Evolutionary conservation across 2,113 vertebrate genomes (phyloP).

Genomic region (Ciconia stormi): DNA sequence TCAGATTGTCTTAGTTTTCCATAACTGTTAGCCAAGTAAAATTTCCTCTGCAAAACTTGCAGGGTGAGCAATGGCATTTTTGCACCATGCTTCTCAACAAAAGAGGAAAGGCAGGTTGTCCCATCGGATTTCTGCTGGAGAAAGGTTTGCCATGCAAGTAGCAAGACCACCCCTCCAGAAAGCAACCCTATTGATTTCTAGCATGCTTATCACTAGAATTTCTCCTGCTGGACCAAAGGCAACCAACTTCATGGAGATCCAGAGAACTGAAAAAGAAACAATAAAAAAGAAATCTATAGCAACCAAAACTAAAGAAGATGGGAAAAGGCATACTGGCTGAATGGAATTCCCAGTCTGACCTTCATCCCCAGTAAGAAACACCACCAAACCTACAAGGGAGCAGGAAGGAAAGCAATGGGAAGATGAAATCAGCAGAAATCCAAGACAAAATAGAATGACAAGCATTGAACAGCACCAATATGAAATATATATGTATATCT

Average conservation of each 20-base stretch:
- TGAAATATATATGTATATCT: neutral
- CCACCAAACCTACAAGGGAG: neutral
- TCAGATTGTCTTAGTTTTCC: neutral
- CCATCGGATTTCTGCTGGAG: neutral
- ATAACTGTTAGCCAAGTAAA: neutral
- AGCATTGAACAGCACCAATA: neutral
- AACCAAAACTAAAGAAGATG: neutral
- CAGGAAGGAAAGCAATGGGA: neutral
- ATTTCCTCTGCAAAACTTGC: neutral
- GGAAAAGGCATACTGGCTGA: neutral
- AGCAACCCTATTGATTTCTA: neutral
- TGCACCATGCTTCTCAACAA: neutral
- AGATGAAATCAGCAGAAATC: neutral
- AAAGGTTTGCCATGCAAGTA: neutral
- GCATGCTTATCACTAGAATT: neutral
- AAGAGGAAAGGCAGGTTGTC: neutral
- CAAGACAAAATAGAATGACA: neutral
- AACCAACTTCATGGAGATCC: neutral
- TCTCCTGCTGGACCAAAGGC: neutral
- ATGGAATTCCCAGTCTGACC: neutral
- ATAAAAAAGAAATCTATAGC: neutral
- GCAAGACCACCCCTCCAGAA: neutral
- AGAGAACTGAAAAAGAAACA: neutral
- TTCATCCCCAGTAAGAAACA: neutral
- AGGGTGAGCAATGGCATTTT: neutral